These are phyloP conservation scores for Eupristina koningsbergeri DNA, from an alignment of 1,140 invertebrate species.

Conservation along the genomic window DNA sequence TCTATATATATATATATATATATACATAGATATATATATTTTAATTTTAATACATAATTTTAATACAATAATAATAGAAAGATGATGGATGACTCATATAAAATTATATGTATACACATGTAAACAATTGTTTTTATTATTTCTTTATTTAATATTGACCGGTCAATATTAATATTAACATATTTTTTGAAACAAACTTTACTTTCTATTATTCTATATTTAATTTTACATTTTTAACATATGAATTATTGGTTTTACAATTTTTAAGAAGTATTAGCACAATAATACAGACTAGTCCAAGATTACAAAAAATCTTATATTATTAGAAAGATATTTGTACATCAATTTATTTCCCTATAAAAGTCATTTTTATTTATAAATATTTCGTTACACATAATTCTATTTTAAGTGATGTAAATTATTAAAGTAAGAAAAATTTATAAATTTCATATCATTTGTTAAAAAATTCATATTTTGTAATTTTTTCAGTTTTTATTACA, in stretches of 20 bases:
- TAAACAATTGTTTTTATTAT: conserved; percentile 25
- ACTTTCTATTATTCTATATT: not conserved
- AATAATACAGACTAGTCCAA: conserved; percentile 49
- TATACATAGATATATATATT: too few relatives aligned
- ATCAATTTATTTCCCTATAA: conserved; percentile 30
- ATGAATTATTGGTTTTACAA: conserved; percentile 36
- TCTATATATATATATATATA: too few relatives aligned
- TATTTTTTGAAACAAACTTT: conserved; percentile 25
- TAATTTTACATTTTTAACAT: conserved; percentile 18
- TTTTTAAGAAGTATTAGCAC: conserved; percentile 36
- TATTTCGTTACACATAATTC: conserved; percentile 42
- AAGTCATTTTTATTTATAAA: conserved; percentile 9
- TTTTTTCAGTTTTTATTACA: conserved; percentile 28
- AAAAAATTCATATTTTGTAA: conserved; percentile 17
- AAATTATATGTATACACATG: conserved; percentile 58
- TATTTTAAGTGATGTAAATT: conserved; percentile 14
- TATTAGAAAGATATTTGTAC: conserved; percentile 46
- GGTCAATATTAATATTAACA: not conserved
- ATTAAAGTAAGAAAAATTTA: conserved; percentile 28
- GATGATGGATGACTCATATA: conserved; percentile 46
- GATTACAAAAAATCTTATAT: conserved; percentile 47
- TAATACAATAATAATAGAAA: conserved; percentile 1
- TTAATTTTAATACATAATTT: conserved; percentile 30
- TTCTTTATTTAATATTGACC: conserved; percentile 30
- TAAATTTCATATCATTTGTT: conserved; percentile 19